Conservation (phyloP, 1,140 invertebrate genomes). For the Lasioglossum albipes region DNA sequence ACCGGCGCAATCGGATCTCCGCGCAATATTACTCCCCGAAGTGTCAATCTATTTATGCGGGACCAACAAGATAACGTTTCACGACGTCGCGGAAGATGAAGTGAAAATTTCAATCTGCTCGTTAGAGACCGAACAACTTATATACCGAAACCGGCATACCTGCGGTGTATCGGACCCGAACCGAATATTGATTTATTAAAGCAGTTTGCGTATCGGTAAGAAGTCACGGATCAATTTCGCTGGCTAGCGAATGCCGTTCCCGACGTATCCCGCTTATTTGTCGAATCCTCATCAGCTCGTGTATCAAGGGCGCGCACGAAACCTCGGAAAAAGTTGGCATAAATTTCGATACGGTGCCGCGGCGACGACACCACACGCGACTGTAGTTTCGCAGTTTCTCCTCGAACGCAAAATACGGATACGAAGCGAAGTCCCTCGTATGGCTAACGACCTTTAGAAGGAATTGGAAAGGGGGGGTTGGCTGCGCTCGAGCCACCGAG, state of each 20-base stretch:
- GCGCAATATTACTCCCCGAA: slow-evolving; percentile 8
- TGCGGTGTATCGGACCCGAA: not conserved
- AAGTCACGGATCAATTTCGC: not conserved
- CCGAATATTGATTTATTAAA: not conserved
- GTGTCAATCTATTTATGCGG: slow-evolving; percentile 37
- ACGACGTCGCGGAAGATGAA: not conserved
- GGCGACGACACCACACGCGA: slow-evolving; percentile 23
- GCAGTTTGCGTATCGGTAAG: not conserved
- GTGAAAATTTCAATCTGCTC: slow-evolving; percentile 9
- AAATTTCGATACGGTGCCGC: not conserved
- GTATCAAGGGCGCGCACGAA: no score
- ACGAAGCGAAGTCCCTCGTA: slow-evolving; percentile 41
- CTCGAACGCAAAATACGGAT: slow-evolving; percentile 44
- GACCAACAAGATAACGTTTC: slow-evolving; percentile 11
- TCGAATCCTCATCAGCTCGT: no score
- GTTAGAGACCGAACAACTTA: not conserved
- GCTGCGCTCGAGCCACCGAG: slow-evolving; percentile 39
- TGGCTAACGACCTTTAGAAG: slow-evolving; percentile 32
- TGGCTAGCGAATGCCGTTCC: not conserved
- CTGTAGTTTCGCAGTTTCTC: slow-evolving; percentile 49
- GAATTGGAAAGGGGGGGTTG: slow-evolving; percentile 4
- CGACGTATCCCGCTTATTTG: no score
- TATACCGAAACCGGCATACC: not conserved
- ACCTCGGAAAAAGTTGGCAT: no score
- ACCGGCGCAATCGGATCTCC: slow-evolving; percentile 38